Conservation (phyloP, 2,113 vertebrate genomes). For the Coptodon rendalli region DNA sequence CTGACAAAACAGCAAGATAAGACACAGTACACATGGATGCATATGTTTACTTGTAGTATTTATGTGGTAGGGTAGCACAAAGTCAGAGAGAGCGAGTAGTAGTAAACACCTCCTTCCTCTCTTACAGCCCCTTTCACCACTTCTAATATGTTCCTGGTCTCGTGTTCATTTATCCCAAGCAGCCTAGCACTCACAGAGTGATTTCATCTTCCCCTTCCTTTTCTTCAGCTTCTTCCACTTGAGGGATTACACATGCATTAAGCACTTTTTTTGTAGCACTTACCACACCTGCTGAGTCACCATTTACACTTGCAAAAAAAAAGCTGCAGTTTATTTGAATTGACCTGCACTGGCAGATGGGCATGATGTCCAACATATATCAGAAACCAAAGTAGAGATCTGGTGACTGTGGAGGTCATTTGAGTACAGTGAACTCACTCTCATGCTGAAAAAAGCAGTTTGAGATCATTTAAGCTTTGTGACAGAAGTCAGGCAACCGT, state of each 20-base stretch:
- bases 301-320: neutral
- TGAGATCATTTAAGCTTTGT: neutral
- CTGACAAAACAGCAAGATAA: neutral
- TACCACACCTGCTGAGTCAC: neutral
- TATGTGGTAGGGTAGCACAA: neutral
- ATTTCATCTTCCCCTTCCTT: neutral
- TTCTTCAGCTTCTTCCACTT: neutral
- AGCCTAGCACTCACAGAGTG: neutral
- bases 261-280: neutral
- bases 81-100: neutral
- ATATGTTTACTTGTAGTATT: neutral
- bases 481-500: neutral
- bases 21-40: neutral
- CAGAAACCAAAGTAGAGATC: neutral
- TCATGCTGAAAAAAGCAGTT: neutral
- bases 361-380: neutral
- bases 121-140: neutral
- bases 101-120: neutral
- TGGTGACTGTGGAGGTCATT: neutral
- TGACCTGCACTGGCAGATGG: neutral
- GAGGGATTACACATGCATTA: constrained; percentile 8
- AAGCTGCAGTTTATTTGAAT: neutral
- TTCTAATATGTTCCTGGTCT: neutral
- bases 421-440: neutral
- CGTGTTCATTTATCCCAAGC: neutral